Conservation (phyloP, 2,888 invertebrate genomes). For the Cantharis nigra region DNA sequence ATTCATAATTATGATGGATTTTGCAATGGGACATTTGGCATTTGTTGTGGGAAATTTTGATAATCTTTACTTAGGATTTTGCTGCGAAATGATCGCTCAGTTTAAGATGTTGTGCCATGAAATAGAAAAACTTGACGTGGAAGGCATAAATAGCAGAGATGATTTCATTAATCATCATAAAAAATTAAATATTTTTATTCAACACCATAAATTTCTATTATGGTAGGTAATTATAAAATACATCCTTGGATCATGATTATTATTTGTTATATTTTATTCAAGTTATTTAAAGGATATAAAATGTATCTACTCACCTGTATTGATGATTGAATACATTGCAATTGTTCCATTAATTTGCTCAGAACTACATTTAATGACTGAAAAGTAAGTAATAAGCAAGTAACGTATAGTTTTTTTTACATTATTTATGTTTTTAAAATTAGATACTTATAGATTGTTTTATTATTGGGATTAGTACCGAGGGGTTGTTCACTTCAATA, state of each 20-base stretch:
- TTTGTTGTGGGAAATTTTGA: neutral
- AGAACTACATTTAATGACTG: too few relatives aligned
- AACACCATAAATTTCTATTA: neutral
- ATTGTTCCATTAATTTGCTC: too few relatives aligned
- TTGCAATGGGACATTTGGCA: neutral
- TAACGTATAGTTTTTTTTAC: too few relatives aligned
- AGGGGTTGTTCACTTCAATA: too few relatives aligned
- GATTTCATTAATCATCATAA: neutral
- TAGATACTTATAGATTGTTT: too few relatives aligned
- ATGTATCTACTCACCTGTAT: too few relatives aligned
- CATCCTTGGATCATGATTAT: neutral
- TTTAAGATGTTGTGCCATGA: neutral
- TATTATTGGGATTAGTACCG: too few relatives aligned
- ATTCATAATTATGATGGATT: neutral
- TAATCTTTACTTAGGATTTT: neutral
- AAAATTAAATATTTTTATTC: neutral
- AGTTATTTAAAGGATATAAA: neutral
- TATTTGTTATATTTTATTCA: neutral
- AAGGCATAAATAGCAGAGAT: neutral
- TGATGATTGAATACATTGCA: too few relatives aligned
- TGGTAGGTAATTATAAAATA: neutral
- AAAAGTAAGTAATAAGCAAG: too few relatives aligned
- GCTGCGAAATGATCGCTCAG: neutral
- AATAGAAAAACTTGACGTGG: neutral
- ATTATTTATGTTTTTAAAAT: too few relatives aligned